Base-by-base conservation (phyloP, 1,140 invertebrate genomes). In the Tetragonula clypearis region DNA sequence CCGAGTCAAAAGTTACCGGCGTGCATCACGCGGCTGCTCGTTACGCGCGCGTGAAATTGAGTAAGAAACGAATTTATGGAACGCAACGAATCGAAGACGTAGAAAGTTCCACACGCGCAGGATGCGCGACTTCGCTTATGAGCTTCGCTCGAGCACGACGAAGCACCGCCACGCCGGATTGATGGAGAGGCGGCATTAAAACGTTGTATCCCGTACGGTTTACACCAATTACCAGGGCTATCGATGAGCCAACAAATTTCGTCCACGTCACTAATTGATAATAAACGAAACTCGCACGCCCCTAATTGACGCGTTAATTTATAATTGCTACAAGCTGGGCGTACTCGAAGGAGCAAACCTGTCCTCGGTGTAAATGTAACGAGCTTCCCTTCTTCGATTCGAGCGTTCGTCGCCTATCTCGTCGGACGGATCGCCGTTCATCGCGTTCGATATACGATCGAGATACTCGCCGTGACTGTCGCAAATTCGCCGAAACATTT, bases 21-120 rank as follows among this genome's bases (percentile, higher is more conserved):
- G 69, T 65, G 71, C 69, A 74, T 82, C 53, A 74, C 79, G 69
- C 79, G 69, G 79, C 56, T 56, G 69, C 79, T 82, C 79, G 79
- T 82, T 82, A 82, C 79, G 79, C 79, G 79, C 68, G 69, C 79
- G 79, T 82, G 71, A 82, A 82, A 82, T 82, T 62, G 69, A 82
- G 79, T 71, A 73, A 82, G 71, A 82, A 82, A 82, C 80, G 71
- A 82, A 82, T 82, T 82, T 82, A 82, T 82, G 80, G 26, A 82
- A 65, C 71, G 80, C 80, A 60, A 65, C 80, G 80, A 82, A 82
- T 82, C 80, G 72, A 82, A 82, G n/a, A 75, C 58, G 80, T 75
- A 66, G 71, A 75, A 75, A 82, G 79, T 82, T 21, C 26, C 77
- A 62, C n/a, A 21, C 49, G 68, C 17, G 12, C 41, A 30, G n/a